Evolutionary conservation across 2,797 vertebrate species (phyloP).

Genomic region (Choloepus didactylus): DNA sequence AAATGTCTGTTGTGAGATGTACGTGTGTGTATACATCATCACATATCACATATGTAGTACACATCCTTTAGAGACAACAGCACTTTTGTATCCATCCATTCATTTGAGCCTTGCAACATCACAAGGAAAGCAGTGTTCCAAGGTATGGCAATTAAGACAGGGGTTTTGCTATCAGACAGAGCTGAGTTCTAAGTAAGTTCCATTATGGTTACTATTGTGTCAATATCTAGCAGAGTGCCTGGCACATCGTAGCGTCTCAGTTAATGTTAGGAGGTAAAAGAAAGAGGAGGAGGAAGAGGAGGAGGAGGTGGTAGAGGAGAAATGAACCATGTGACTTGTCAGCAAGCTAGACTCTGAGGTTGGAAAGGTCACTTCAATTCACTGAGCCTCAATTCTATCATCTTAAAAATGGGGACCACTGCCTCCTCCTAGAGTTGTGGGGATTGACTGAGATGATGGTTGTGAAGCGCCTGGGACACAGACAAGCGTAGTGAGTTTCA

Average conservation of each 20-base stretch:
- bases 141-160: background rate
- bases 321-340: background rate
- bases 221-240: background rate
- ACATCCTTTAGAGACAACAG: background rate
- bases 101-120: background rate
- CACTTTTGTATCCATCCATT: background rate
- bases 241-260: background rate
- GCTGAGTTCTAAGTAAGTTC: background rate
- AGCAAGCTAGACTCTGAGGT: background rate
- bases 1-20: background rate
- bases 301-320: background rate
- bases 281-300: background rate
- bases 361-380: background rate
- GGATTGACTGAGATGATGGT: background rate
- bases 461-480: background rate
- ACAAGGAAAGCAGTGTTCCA: background rate
- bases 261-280: background rate
- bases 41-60: background rate
- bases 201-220: background rate
- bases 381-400: background rate
- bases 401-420: background rate
- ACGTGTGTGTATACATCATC: background rate
- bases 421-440: background rate
- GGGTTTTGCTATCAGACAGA: background rate
- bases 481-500: background rate